phyloP scores from a whole-genome alignment of 2,113 vertebrate species.

The Pontoporia blainvillei region DNA sequence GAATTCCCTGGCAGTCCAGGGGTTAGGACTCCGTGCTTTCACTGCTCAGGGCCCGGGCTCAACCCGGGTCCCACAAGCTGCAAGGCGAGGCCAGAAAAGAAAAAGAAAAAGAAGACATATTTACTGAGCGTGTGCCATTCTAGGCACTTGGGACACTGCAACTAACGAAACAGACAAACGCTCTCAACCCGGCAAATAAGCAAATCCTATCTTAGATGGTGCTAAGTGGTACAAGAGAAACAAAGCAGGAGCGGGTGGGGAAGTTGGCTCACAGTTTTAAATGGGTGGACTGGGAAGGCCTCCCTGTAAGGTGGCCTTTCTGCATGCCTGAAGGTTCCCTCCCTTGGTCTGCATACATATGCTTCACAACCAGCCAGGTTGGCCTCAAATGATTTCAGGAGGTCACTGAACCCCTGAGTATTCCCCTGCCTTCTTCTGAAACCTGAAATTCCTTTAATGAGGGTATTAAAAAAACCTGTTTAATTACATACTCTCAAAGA shows the following conservation, averaged over 20 bases:
- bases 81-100: no score
- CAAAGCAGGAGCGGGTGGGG: neutral
- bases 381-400: neutral
- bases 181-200: neutral
- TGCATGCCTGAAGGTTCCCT: neutral
- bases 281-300: neutral
- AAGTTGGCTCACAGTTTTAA: neutral
- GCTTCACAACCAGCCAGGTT: neutral
- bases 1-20: neutral
- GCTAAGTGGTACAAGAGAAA: neutral
- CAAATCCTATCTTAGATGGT: neutral
- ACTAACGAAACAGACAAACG: neutral
- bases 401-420: neutral
- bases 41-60: neutral
- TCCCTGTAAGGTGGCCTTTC: neutral
- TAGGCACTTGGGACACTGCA: neutral
- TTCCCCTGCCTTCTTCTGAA: neutral
- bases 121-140: neutral
- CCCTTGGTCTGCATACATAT: neutral
- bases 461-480: neutral
- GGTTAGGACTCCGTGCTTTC: neutral
- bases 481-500: neutral
- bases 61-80: neutral
- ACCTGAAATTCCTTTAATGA: neutral
- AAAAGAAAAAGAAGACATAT: neutral